Percentiles rank a stretch among this genome's conserved stretches.
Evolutionary conservation across 2,797 vertebrate genomes (phyloP).

Genomic region (Squalus acanthias): DNA sequence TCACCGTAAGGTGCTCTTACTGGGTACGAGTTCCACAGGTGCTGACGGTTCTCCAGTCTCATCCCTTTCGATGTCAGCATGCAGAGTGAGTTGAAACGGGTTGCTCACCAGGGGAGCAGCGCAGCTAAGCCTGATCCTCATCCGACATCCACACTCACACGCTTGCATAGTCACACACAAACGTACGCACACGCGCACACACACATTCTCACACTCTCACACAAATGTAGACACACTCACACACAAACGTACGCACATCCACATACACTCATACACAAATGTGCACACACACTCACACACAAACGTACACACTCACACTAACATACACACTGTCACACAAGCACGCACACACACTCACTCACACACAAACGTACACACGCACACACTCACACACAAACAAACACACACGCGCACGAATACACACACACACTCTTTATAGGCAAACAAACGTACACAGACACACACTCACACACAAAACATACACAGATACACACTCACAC

Average conservation of each 20-base stretch:
- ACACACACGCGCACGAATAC: not conserved
- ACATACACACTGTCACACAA: too few relatives aligned
- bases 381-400: not conserved
- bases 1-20: not conserved
- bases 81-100: not conserved
- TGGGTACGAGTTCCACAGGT: not conserved
- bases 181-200: not conserved
- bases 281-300: too few relatives aligned
- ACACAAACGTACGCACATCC: not conserved
- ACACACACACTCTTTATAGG: too few relatives aligned
- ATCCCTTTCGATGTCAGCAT: not conserved
- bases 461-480: not conserved
- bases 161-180: accelerated
- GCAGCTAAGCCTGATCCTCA: not conserved
- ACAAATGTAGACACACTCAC: not conserved
- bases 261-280: not conserved
- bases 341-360: not conserved
- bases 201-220: not conserved
- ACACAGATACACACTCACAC: not conserved
- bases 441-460: not conserved
- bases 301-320: not conserved
- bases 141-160: too few relatives aligned
- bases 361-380: too few relatives aligned
- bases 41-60: not conserved
- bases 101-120: not conserved